These are phyloP conservation scores for Corydoras maculifer DNA, from an alignment of 2,113 vertebrate species.

Conservation along the genomic window DNA sequence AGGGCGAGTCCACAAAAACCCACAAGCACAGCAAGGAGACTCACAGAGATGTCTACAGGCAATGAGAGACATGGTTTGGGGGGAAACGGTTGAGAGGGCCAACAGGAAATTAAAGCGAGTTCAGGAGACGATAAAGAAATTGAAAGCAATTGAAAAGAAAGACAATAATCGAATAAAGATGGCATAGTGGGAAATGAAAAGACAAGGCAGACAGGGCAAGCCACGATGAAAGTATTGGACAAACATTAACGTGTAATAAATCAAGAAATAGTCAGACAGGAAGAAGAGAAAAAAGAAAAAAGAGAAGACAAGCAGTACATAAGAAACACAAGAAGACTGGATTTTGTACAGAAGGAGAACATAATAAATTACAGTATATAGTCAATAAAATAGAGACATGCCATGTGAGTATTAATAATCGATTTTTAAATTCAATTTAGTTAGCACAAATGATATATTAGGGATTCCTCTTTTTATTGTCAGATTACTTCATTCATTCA, in stretches of 20 bases:
- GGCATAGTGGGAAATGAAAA: slow-evolving; percentile 26
- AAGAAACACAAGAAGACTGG: slow-evolving; percentile 57
- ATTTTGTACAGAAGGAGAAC: slow-evolving; percentile 42
- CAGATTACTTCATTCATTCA: too few relatives aligned
- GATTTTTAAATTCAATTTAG: too few relatives aligned
- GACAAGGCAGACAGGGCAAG: slow-evolving; percentile 43
- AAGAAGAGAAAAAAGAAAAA: slow-evolving; percentile 38
- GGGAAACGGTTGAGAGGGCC: slow-evolving; percentile 24
- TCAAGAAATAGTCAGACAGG: slow-evolving; percentile 40
- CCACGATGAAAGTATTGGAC: slow-evolving; percentile 48
- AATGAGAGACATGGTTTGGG: slow-evolving; percentile 30
- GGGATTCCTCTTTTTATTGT: too few relatives aligned
- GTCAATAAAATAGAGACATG: too few relatives aligned
- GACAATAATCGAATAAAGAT: not conserved
- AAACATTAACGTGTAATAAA: slow-evolving; percentile 57
- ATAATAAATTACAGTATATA: slow-evolving; percentile 26
- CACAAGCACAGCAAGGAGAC: slow-evolving; percentile 91
- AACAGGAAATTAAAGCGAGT: not conserved
- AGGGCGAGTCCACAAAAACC: slow-evolving; percentile 94
- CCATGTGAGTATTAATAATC: too few relatives aligned
- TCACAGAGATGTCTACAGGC: slow-evolving; percentile 89
- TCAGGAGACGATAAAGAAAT: slow-evolving; percentile 9
- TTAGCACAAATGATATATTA: too few relatives aligned
- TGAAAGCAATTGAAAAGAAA: not conserved
- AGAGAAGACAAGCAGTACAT: slow-evolving; percentile 56